phyloP scores from a whole-genome alignment of 2,797 vertebrate genomes.

The Chloroceryle inda region DNA sequence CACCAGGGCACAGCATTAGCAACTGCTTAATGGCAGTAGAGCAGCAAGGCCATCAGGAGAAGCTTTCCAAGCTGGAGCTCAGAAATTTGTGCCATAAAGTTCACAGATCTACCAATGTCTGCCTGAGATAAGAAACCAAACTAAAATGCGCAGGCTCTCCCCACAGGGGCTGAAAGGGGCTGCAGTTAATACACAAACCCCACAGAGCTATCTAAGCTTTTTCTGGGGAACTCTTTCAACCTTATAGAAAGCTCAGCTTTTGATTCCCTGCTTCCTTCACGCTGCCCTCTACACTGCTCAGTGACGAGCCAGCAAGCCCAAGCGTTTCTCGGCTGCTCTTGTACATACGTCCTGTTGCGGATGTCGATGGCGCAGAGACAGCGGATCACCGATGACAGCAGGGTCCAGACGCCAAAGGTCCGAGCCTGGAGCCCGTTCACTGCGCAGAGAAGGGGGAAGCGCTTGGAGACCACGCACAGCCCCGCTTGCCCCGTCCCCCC shows the following conservation, averaged over 20 bases:
- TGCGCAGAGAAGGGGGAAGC: conserved; percentile 55
- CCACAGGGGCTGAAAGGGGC: background rate
- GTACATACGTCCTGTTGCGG: conserved; percentile 91
- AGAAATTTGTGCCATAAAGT: background rate
- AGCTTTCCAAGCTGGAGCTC: background rate
- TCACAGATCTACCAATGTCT: background rate
- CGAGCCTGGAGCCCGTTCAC: conserved; percentile 97
- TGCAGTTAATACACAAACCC: background rate
- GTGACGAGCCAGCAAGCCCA: background rate
- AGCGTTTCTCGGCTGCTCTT: background rate
- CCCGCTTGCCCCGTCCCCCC: background rate
- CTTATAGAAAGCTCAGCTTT: background rate
- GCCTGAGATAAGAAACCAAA: background rate
- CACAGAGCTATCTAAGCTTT: background rate
- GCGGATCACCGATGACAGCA: conserved; percentile 93
- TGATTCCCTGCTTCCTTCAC: background rate
- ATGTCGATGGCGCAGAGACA: conserved; percentile 95
- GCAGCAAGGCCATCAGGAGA: background rate
- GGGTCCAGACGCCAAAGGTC: conserved; percentile 95
- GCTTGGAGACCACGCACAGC: background rate
- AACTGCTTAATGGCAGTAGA: background rate
- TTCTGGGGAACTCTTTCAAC: background rate
- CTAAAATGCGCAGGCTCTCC: accelerated
- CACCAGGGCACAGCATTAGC: background rate
- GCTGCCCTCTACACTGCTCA: background rate